Evolutionary conservation across 2,113 vertebrate genomes (phyloP), one percentile per base, ranked within the genome.

Genomic region (Pteronura brasiliensis): DNA sequence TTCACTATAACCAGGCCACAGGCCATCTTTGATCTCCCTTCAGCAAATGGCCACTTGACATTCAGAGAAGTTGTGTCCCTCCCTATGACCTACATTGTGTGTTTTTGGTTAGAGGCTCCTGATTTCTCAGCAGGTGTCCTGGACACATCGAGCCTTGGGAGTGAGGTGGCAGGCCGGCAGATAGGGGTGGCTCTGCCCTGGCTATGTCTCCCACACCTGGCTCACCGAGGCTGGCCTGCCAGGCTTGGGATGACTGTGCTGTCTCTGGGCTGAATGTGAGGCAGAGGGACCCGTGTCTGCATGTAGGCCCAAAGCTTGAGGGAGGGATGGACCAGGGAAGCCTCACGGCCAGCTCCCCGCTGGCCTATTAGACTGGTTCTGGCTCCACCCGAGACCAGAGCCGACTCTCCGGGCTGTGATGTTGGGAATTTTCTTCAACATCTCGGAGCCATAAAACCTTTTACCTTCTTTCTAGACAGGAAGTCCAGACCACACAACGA

Each of bases 61-160:
- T 82, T 82, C 6, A 1, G 49, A 67, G 21, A n/a, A 88, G 10
- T 79, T 81, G 18, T 74, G 52, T 85, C 83, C 93, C 95, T 96
- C 39, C 77, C 88, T 69, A 36, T 93, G 95, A 89, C 92, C 95
- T 89, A 69, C 29, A 95, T 93, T 79, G 47, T 39, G 39, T 86
- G 61, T 79, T 82, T 76, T 69, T 91, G 67, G 57, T 88, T 61
- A 34, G 80, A 84, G 52, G 52, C 34, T 55, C 72, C 94, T 86
- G n/a, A 63, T 71, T 90, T 84, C n/a, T 93, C 90, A 44, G 49
- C 86, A 89, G 67, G 80, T 55, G 18, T 36, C 95, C 25, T n/a
- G 34, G 44, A 77, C 20, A 72, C 76, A 42, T 76, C 4, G 83
- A 93, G 52, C 61, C 57, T 80, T 84, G 31, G 39, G 34, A 93